A percentile compares a stretch with the other conserved stretches of the same genome.
Conservation (phyloP, 2,113 vertebrate species). For the Catharus minimus region DNA sequence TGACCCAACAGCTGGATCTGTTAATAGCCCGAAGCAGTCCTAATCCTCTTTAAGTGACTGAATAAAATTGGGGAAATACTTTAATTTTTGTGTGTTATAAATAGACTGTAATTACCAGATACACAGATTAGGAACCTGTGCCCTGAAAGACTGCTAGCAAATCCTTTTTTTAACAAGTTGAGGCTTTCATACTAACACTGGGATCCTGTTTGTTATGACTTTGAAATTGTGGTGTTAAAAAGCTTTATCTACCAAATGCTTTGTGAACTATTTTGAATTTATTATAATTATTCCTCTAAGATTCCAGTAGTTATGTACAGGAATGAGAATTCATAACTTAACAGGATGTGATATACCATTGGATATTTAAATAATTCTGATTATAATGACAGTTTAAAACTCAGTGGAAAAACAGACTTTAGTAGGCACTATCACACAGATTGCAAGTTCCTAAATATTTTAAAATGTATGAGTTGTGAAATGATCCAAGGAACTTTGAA, state of each 20-base stretch:
- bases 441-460: background rate
- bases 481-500: slow-evolving; percentile 7
- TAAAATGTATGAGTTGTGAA: slow-evolving; percentile 10
- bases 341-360: background rate
- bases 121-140: background rate
- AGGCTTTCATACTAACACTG: background rate
- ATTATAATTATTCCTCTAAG: background rate
- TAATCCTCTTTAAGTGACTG: background rate
- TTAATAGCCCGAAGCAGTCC: background rate
- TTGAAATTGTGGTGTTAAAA: background rate
- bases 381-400: background rate
- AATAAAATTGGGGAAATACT: background rate
- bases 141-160: background rate
- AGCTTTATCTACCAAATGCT: background rate
- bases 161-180: background rate
- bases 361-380: slow-evolving; percentile 25
- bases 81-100: background rate
- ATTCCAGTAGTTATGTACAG: background rate
- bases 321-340: background rate
- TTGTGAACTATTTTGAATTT: background rate
- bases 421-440: background rate
- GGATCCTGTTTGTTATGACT: background rate
- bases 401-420: background rate
- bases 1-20: background rate
- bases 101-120: background rate